Evolutionary conservation across 2,888 invertebrate species (phyloP).

Genomic region (Escarpia spicata): DNA sequence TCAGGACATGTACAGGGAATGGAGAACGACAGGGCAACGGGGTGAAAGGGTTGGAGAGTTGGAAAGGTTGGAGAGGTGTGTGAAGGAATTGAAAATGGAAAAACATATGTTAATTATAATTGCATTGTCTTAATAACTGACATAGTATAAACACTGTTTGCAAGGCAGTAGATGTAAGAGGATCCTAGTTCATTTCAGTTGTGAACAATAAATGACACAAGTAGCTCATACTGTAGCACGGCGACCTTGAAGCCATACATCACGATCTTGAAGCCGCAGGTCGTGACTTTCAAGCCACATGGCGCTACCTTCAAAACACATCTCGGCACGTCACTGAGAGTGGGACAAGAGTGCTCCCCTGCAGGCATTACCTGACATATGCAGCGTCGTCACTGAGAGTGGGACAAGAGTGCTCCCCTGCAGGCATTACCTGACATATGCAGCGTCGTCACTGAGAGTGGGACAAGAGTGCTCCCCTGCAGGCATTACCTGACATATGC

Average conservation of each 20-base stretch:
- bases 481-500: slow-evolving; percentile 72
- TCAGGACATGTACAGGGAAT: neutral
- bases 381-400: slow-evolving; percentile 79
- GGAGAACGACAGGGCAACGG: neutral
- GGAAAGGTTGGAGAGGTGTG: neutral
- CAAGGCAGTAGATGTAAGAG: neutral
- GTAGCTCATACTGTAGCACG: neutral
- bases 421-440: slow-evolving; percentile 72
- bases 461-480: neutral
- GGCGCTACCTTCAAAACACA: neutral
- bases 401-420: neutral
- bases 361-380: slow-evolving; percentile 71
- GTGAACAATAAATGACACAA: neutral
- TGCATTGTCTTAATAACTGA: too few relatives aligned
- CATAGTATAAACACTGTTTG: neutral
- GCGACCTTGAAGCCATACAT: neutral
- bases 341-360: neutral
- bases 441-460: slow-evolving; percentile 79
- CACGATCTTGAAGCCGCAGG: neutral
- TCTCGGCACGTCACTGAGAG: neutral
- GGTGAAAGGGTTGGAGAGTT: neutral
- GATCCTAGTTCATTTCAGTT: neutral
- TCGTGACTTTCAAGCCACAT: neutral
- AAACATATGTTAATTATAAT: neutral
- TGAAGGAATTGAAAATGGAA: neutral